phyloP scores from a whole-genome alignment of 2,888 invertebrate genomes.

The Blastobasis adustella region DNA sequence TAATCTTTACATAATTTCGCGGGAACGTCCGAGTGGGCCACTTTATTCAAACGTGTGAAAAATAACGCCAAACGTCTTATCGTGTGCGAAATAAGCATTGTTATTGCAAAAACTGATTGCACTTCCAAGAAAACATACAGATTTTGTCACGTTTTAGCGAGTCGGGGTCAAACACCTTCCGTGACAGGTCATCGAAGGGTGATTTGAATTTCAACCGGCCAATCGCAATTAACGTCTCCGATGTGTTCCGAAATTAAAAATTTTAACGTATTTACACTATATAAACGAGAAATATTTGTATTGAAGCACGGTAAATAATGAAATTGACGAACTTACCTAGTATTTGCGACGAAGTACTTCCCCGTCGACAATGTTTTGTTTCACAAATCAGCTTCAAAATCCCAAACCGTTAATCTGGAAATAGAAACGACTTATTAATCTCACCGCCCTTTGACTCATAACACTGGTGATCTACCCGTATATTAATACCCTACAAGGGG shows the following conservation, averaged over 20 bases:
- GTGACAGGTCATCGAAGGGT: no score
- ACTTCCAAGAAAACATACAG: constrained; percentile 37
- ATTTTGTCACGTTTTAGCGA: no score
- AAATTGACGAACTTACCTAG: constrained; percentile 58
- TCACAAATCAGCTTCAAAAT: constrained; percentile 64
- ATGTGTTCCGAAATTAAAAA: neutral
- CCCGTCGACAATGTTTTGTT: constrained; percentile 40
- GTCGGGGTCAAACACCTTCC: no score
- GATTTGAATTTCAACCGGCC: no score
- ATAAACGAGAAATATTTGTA: neutral
- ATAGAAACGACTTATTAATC: constrained; percentile 68
- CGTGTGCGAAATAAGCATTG: no score
- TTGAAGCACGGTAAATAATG: constrained; percentile 12
- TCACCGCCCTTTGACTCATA: constrained; percentile 56
- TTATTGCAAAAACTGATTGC: constrained; percentile 42
- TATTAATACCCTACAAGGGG: constrained; percentile 49
- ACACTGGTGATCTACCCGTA: constrained; percentile 42
- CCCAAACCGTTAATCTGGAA: constrained; percentile 68
- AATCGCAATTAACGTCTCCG: no score
- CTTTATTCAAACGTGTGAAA: no score
- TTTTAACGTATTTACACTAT: neutral
- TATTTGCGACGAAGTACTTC: constrained; percentile 55
- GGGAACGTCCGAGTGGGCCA: no score
- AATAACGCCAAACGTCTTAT: no score
- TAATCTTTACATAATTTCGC: no score